Conservation (phyloP, 2,888 invertebrate genomes). For the Pristionchus arcanus region DNA sequence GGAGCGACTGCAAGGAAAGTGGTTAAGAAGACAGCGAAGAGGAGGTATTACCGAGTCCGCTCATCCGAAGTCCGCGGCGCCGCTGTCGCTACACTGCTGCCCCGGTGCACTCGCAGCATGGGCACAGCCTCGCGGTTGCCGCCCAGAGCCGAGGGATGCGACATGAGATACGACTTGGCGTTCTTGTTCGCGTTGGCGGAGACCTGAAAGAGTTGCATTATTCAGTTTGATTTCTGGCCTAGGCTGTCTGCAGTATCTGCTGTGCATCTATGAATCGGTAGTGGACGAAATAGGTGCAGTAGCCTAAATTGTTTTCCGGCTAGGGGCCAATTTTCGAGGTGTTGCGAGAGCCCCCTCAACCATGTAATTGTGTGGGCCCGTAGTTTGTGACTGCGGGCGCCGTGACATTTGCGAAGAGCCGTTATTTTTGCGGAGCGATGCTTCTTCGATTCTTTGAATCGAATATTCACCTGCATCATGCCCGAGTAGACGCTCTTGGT, state of each 20-base stretch:
- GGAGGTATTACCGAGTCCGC: background rate
- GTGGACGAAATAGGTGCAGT: background rate
- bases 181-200: constrained; percentile 77
- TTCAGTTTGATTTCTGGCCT: background rate
- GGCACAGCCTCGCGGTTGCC: constrained; percentile 71
- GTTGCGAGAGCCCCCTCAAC: background rate
- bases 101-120: constrained; percentile 77
- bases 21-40: too few relatives aligned
- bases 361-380: constrained; percentile 3
- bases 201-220: constrained; percentile 63
- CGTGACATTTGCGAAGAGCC: background rate
- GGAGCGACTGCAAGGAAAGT: background rate
- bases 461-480: constrained; percentile 69
- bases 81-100: constrained; percentile 69
- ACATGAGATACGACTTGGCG: constrained; percentile 75
- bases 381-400: constrained; percentile 9
- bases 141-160: constrained; percentile 72
- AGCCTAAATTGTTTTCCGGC: background rate
- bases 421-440: background rate
- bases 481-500: constrained; percentile 78
- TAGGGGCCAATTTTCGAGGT: background rate
- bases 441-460: background rate
- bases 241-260: background rate
- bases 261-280: background rate
- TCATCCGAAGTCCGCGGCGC: constrained; percentile 1